Evolutionary conservation across 1,140 invertebrate genomes (phyloP), one percentile per base, ranked within the genome.

Genomic region (Bathynomus jamesi): DNA sequence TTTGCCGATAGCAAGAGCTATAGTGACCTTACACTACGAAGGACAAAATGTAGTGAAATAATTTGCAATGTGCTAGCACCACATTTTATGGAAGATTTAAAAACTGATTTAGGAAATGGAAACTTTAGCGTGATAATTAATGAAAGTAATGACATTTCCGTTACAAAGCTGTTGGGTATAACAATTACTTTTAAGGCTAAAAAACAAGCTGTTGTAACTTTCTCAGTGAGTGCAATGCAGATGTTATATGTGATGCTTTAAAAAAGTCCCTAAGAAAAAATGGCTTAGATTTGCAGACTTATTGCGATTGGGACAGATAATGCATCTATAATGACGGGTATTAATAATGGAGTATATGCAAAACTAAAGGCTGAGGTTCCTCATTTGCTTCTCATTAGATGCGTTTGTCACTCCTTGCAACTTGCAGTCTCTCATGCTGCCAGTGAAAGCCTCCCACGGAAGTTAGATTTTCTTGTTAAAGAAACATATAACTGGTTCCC

Each of bases 401-500:
- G 29, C 29, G 53, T 46, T 28, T 71, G 62, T 67, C 29, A 71
- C 31, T 70, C 63, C 1, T 28, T 70, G 17, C 0, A 67, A 31
- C 25, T 70, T 21, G 70, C 30, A 53, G 40, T 66, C 4, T 71
- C 64, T 60, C 61, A 65, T 71, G 70, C 70, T 67, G 27, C 64
- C 24, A 5, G 31, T 24, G 64, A 67, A 28, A 27, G 24, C 5
- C 32, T 72, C 27, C 40, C 65, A 25, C 5, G 65, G 31, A 72
- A 61, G 27, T 68, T 62, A 11, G 65, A 68, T 4, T 72, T 72
- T 62, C 21, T 72, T 2, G 68, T 63, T 28, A 27, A 24, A 66
- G 65, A 67, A 29, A 72, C 53, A 0, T 68, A 72, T 40, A 72
- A 61, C 61, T 72, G 65, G 71, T 68, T 72, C 25, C 68, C 65